Percentiles rank a stretch among this genome's conserved stretches.
Conservation (phyloP, 2,113 vertebrate species). For the mouse (Mus musculus) region DNA sequence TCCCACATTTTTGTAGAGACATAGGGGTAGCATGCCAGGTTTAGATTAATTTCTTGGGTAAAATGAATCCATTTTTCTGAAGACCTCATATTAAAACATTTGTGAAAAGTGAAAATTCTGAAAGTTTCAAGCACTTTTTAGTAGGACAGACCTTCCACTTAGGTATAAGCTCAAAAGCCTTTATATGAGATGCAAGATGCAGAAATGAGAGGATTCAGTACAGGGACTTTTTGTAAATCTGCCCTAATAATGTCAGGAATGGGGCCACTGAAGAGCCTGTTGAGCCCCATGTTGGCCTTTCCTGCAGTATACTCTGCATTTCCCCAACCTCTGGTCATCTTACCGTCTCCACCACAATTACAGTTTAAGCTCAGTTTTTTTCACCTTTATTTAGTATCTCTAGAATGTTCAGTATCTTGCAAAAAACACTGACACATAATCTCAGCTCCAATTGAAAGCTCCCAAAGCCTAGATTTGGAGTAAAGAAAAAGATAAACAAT, state of each 20-base stretch:
- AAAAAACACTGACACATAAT: background rate
- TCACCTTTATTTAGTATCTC: background rate
- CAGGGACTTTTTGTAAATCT: background rate
- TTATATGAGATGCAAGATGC: rapidly evolving
- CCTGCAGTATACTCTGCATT: background rate
- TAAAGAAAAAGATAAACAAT: background rate
- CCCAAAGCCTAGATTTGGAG: background rate
- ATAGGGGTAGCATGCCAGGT: background rate
- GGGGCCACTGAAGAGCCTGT: background rate
- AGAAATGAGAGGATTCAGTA: background rate
- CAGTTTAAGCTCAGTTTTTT: background rate
- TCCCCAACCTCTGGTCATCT: background rate
- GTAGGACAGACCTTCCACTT: background rate
- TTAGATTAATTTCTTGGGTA: background rate
- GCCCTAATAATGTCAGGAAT: background rate
- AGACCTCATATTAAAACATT: background rate
- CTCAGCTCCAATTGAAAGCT: background rate
- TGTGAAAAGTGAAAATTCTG: background rate
- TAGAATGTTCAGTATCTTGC: background rate
- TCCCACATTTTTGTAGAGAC: rapidly evolving
- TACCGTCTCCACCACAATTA: background rate
- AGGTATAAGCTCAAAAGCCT: rapidly evolving
- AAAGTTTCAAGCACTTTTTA: background rate
- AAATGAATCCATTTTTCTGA: background rate
- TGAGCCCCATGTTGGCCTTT: rapidly evolving